phyloP scores from a whole-genome alignment of 2,797 vertebrate genomes.

The Rhinichthys osculus region DNA sequence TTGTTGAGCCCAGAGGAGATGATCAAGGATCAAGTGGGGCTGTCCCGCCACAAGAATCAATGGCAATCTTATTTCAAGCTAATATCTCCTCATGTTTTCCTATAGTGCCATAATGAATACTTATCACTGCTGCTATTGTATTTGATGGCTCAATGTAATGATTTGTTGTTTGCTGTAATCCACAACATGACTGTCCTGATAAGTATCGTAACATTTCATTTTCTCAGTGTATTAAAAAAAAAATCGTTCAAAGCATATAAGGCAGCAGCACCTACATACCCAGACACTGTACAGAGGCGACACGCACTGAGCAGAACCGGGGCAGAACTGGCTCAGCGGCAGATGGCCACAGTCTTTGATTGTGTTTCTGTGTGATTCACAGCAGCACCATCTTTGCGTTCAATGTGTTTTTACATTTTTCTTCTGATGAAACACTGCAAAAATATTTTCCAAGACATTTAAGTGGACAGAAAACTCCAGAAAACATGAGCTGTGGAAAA shows the following conservation, averaged over 20 bases:
- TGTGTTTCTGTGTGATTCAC: conserved; percentile 57
- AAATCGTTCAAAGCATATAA: background rate
- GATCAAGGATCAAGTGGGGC: conserved; percentile 32
- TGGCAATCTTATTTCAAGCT: conserved; percentile 79
- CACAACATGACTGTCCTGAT: conserved; percentile 60
- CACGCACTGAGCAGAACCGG: conserved; percentile 62
- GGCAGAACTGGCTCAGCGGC: conserved; percentile 79
- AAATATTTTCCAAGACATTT: background rate
- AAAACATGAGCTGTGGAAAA: background rate
- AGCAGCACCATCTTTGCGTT: background rate
- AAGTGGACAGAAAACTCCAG: background rate
- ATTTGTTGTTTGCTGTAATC: conserved; percentile 69
- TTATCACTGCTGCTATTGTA: conserved; percentile 80
- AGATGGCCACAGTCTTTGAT: conserved; percentile 81
- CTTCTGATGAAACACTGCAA: background rate
- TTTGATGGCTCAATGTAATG: conserved; percentile 79
- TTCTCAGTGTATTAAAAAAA: background rate
- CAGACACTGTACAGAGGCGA: background rate
- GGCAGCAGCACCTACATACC: background rate
- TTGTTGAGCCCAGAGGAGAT: conserved; percentile 29
- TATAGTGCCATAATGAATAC: conserved; percentile 81
- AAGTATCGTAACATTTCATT: conserved; percentile 51
- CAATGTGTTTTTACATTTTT: background rate
- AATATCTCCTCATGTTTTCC: conserved; percentile 79
- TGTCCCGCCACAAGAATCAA: conserved; percentile 69